Evolutionary conservation across 2,113 vertebrate species (phyloP).

Genomic region (Erpornis zantholeuca): DNA sequence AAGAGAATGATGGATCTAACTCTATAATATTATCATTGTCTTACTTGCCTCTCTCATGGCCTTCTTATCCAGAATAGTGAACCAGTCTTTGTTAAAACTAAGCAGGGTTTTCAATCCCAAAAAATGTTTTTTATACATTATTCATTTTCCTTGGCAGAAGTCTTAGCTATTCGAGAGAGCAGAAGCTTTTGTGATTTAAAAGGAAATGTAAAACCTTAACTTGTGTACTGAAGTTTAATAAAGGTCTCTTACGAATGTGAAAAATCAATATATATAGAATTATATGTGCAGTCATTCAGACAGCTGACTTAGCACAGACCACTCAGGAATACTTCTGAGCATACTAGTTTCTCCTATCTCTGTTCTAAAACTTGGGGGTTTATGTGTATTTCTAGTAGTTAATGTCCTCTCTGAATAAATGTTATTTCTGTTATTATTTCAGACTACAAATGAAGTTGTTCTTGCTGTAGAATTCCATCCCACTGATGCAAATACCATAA

Average conservation of each 20-base stretch:
- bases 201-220: not conserved
- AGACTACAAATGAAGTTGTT: slow-evolving; percentile 93
- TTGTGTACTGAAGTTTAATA: not conserved
- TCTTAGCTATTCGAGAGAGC: not conserved
- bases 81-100: not conserved
- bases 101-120: not conserved
- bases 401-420: not conserved
- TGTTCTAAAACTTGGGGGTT: not conserved
- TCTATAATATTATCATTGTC: not conserved
- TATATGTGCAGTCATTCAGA: not conserved
- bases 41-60: not conserved
- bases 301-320: not conserved
- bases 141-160: not conserved
- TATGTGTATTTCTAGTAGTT: not conserved
- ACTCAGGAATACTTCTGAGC: not conserved
- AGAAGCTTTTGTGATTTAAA: not conserved
- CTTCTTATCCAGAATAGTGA: not conserved
- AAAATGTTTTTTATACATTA: not conserved
- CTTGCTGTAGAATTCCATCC: slow-evolving; percentile 94
- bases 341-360: not conserved
- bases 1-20: not conserved
- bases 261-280: not conserved
- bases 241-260: not conserved
- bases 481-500: slow-evolving; percentile 90
- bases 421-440: slow-evolving; percentile 25